Percentiles rank a stretch among this genome's conserved stretches.
Conservation (phyloP, 2,797 vertebrate species). For the Xyrichtys novacula region DNA sequence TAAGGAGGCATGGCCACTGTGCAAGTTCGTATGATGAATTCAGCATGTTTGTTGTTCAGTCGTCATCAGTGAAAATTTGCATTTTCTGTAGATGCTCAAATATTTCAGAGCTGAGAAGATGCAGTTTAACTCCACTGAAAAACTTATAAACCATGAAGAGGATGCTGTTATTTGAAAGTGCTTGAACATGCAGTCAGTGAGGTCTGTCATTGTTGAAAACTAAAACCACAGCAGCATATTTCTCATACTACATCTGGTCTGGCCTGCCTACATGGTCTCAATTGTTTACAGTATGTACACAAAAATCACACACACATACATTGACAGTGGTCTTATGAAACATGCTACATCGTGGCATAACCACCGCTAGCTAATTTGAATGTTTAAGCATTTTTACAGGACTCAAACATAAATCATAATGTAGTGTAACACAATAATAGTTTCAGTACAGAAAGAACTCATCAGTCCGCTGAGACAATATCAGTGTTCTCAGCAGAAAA, state of each 20-base stretch:
- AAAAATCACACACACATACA: neutral
- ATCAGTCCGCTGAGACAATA: neutral
- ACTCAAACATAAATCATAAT: slow-evolving; percentile 17
- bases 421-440: neutral
- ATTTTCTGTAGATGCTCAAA: too few species aligned
- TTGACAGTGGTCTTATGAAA: slow-evolving; percentile 12
- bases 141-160: too few species aligned
- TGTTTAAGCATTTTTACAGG: neutral
- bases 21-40: too few species aligned
- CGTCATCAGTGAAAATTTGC: too few species aligned
- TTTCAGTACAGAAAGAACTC: neutral
- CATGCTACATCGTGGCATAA: slow-evolving; percentile 29
- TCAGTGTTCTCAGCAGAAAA: neutral
- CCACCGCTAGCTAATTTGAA: neutral
- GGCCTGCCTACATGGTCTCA: neutral
- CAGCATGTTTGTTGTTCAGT: too few species aligned
- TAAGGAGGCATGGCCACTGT: too few species aligned
- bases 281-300: slow-evolving; percentile 12
- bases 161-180: too few species aligned
- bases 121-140: too few species aligned
- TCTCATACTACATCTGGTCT: neutral
- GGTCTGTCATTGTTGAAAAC: neutral
- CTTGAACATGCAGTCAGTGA: slow-evolving; percentile 1
- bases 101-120: too few species aligned
- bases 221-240: neutral